A percentile compares a stretch with the other conserved stretches of the same genome.
Conservation (phyloP, 2,113 vertebrate genomes). For the Vidua macroura region DNA sequence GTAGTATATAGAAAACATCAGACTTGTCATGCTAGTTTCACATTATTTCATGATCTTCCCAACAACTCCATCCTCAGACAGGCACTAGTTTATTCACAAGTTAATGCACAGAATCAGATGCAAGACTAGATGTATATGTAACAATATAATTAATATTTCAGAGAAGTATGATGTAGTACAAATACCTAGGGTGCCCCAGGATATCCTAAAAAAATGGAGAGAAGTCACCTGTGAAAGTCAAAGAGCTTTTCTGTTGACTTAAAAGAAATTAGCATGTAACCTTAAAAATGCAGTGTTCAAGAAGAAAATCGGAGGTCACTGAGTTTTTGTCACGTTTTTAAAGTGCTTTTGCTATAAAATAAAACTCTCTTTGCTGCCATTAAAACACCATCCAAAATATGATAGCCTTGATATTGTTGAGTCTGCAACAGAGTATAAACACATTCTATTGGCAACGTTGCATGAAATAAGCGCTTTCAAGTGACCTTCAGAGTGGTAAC, state of each 20-base stretch:
- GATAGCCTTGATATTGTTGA: conserved; percentile 62
- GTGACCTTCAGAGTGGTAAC: conserved; percentile 66
- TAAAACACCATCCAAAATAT: conserved; percentile 60
- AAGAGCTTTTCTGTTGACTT: not conserved
- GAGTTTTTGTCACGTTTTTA: not conserved
- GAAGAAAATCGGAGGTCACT: not conserved
- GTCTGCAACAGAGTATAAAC: conserved; percentile 63
- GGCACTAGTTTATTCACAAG: not conserved
- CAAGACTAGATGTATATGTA: not conserved
- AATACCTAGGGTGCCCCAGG: not conserved
- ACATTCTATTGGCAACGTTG: conserved; percentile 31
- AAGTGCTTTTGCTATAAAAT: not conserved
- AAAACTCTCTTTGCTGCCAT: conserved; percentile 3
- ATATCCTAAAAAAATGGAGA: not conserved
- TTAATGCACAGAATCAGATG: not conserved
- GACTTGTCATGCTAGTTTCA: not conserved
- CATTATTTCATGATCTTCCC: not conserved
- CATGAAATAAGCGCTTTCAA: conserved; percentile 37
- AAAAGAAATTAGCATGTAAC: not conserved
- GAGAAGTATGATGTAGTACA: not conserved
- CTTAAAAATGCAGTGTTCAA: not conserved
- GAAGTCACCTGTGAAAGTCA: not conserved
- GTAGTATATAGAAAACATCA: not conserved
- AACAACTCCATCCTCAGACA: not conserved
- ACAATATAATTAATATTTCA: not conserved